Conservation (phyloP, 2,888 invertebrate species). For the Ophioninae sp. region DNA sequence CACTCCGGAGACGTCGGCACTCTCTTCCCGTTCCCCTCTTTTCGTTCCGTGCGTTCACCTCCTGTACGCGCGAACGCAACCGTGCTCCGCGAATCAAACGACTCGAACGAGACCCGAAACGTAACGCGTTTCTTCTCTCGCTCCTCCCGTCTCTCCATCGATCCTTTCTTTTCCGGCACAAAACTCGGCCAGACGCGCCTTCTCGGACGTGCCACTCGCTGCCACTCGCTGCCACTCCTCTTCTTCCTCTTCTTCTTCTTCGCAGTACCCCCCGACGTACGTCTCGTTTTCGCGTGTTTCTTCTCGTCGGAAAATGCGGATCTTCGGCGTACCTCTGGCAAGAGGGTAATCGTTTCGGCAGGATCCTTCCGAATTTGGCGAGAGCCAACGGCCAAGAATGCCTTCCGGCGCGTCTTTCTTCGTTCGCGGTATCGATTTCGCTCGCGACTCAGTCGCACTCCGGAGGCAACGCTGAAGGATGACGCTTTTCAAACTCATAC, state of each 20-base stretch:
- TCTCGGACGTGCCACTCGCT: not conserved
- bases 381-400: too few species aligned
- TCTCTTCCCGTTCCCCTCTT: constrained; percentile 33
- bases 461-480: constrained; percentile 20
- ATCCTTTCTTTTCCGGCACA: not conserved
- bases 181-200: not conserved
- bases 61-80: constrained; percentile 73
- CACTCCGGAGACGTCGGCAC: constrained; percentile 13
- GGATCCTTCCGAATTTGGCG: too few species aligned
- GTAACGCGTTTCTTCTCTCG: constrained; percentile 1
- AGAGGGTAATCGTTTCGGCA: too few species aligned
- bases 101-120: constrained; percentile 20
- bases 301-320: too few species aligned
- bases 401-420: constrained; percentile 28
- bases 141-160: constrained; percentile 51
- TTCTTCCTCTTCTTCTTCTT: not conserved
- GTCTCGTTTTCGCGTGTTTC: too few species aligned
- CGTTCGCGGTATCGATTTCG: not conserved
- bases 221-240: not conserved
- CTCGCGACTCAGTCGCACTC: not conserved
- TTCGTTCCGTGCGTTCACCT: not conserved
- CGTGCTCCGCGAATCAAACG: constrained; percentile 69
- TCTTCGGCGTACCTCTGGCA: too few species aligned
- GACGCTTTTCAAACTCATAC: constrained; percentile 51
- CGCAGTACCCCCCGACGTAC: too few species aligned